Conservation (phyloP, 1,140 invertebrate genomes). For the Brachionus paranguensis region DNA sequence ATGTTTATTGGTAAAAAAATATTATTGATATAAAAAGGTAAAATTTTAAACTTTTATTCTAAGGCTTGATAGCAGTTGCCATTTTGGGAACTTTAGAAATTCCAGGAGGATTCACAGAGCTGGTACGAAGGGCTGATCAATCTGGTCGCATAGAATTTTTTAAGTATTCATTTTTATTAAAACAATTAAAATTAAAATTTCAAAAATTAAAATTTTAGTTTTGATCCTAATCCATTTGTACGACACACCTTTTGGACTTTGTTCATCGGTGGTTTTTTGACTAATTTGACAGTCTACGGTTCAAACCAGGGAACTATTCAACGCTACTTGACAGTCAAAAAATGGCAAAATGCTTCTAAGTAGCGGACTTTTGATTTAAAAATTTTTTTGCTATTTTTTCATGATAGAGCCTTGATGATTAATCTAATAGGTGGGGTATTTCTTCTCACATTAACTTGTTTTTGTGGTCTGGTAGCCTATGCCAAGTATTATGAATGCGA, state of each 20-base stretch:
- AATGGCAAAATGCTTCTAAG: slow-evolving; percentile 45
- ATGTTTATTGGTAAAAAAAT: slow-evolving; percentile 70
- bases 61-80: slow-evolving; percentile 60
- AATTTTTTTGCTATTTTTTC: slow-evolving; percentile 56
- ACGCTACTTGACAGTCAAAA: slow-evolving; percentile 71
- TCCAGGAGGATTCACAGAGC: not conserved
- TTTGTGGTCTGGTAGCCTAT: slow-evolving; percentile 41
- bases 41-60: not conserved
- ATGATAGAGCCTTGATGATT: slow-evolving; percentile 66
- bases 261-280: slow-evolving; percentile 79
- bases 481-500: slow-evolving; percentile 42
- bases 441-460: slow-evolving; percentile 27
- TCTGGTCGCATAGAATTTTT: slow-evolving; percentile 34
- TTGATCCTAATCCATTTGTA: slow-evolving; percentile 63
- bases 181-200: not conserved
- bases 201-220: slow-evolving; percentile 41
- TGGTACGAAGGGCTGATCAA: slow-evolving; percentile 47
- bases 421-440: slow-evolving; percentile 76
- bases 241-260: slow-evolving; percentile 85
- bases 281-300: slow-evolving; percentile 83
- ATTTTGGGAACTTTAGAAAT: not conserved
- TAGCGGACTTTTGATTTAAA: not conserved
- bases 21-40: not conserved
- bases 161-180: not conserved
- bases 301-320: slow-evolving; percentile 89